Base-by-base conservation (phyloP, 2,797 vertebrate genomes). In the Aplochiton taeniatus region DNA sequence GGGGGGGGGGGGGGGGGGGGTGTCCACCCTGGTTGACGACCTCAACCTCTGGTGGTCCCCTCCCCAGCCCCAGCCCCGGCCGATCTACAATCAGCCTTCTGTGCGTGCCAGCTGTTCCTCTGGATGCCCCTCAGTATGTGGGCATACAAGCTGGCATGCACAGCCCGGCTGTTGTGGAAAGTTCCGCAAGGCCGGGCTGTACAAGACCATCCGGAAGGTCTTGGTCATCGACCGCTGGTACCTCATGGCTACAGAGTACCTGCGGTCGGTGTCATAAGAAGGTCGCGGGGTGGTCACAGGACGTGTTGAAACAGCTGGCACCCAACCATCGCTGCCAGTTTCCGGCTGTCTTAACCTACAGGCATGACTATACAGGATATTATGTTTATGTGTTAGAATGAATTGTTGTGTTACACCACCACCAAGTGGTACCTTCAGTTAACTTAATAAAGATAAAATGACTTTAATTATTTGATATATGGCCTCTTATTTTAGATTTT, bases 121-220 rank as follows among this genome's bases (percentile, higher is more conserved):
- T 51, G 49, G 49, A 51, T 16, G 49, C 14, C 49, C 13, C 2
- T 16, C 9, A 14, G 4, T 17, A 51, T 51, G 31, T n/a, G 56
- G 42, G 14, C 56, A 14, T 42, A n/a, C 56, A 42, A 43, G 56
- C 56, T n/a, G 19, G 12, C 41, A 44, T 41, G 13, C 56, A 58
- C 41, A 44, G 18, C 9, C 13, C 4, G 56, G 56, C 18, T 44
- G 56, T 44, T 41, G 43, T 41, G 43, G 14, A 5, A 12, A 6
- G 4, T 9, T 44, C 20, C 41, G 20, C 56, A 58, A 41, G 56
- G 56, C 41, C 43, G 56, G 12, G 56, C 19, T 44, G 10, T 58
- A 58, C 56, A 58, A 58, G 56, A 58, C 41, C 7, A 44, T 58
- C 56, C 14, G 56, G 41, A 58, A 41, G 12, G 56, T 44, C 56